Conservation (phyloP, 2,113 vertebrate species). For the Rattus rattus region DNA sequence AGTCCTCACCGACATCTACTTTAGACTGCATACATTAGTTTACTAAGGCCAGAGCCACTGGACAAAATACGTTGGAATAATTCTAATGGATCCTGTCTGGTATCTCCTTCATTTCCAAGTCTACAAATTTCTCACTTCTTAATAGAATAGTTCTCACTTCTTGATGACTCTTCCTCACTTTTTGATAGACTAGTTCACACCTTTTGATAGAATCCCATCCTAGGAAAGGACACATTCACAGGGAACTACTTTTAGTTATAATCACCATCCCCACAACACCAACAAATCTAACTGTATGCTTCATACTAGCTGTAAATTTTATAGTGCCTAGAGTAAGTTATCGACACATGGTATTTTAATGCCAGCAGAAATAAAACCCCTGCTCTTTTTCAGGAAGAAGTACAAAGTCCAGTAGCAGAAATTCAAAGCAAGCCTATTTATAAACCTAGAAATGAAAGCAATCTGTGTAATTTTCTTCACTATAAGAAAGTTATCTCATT, state of each 20-base stretch:
- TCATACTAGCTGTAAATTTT: slow-evolving; percentile 35
- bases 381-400: slow-evolving; percentile 21
- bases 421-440: slow-evolving; percentile 27
- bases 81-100: slow-evolving; percentile 61
- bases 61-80: slow-evolving; percentile 58
- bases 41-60: slow-evolving; percentile 39
- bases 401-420: slow-evolving; percentile 51
- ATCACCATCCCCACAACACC: not conserved
- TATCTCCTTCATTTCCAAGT: slow-evolving; percentile 28
- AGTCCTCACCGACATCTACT: not conserved
- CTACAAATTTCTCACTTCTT: slow-evolving; percentile 77
- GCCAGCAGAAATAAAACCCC: slow-evolving; percentile 54
- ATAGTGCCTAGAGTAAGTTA: slow-evolving; percentile 13
- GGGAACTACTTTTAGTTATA: slow-evolving; percentile 37
- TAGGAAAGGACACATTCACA: slow-evolving; percentile 63
- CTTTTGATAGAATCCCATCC: slow-evolving; percentile 70
- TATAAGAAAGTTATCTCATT: not conserved
- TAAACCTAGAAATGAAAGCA: not conserved
- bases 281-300: slow-evolving; percentile 45
- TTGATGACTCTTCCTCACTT: slow-evolving; percentile 75
- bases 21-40: slow-evolving; percentile 49
- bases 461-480: slow-evolving; percentile 10
- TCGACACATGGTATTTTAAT: not conserved
- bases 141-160: slow-evolving; percentile 77
- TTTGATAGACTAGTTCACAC: slow-evolving; percentile 77